These are phyloP conservation scores for Propithecus coquereli DNA, from an alignment of 2,113 vertebrate species.

Conservation along the genomic window DNA sequence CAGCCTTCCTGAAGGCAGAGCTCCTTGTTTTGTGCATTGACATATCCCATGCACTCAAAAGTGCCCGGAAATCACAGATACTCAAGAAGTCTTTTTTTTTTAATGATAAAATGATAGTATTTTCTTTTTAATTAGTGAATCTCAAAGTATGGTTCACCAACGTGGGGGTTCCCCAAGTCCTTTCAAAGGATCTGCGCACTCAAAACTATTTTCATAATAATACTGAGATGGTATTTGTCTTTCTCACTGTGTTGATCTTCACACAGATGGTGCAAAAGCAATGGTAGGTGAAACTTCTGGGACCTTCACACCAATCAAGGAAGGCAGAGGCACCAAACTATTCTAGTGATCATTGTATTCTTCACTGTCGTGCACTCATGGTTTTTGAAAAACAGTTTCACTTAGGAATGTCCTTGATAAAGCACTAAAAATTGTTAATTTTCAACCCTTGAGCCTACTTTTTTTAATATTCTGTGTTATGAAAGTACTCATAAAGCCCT, in stretches of 20 bases:
- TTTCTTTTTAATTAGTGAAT: neutral
- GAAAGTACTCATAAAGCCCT: neutral
- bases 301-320: neutral
- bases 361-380: neutral
- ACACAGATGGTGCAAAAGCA: neutral
- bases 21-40: neutral
- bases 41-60: neutral
- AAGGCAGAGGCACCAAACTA: neutral
- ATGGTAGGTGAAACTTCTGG: neutral
- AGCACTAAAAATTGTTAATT: neutral
- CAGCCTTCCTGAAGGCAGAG: neutral
- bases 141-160: neutral
- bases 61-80: neutral
- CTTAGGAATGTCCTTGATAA: neutral
- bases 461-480: neutral
- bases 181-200: neutral
- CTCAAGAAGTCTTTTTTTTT: neutral
- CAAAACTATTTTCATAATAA: constrained; percentile 6
- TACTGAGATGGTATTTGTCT: neutral
- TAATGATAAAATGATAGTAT: neutral
- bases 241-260: neutral
- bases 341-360: neutral
- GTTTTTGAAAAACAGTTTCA: neutral
- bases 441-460: neutral
- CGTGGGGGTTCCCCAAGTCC: neutral